These are phyloP conservation scores for Pyrocoelia pectoralis DNA, from an alignment of 2,888 invertebrate species.

Conservation along the genomic window DNA sequence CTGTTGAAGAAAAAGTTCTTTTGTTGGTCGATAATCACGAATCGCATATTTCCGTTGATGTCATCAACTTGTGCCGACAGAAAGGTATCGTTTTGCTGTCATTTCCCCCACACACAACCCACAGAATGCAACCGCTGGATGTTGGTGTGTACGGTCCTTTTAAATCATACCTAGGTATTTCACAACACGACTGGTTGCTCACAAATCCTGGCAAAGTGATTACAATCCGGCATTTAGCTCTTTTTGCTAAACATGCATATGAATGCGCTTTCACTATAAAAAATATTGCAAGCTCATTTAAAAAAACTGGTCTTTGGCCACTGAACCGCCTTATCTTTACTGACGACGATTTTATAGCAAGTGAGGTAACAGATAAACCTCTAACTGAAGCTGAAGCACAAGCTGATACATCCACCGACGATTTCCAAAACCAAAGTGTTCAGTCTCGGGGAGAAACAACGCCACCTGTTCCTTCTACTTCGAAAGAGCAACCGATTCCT, in stretches of 20 bases:
- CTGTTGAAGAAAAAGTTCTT: constrained; percentile 35
- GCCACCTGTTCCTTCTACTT: no score
- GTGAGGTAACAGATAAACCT: constrained; percentile 12
- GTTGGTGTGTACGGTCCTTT: constrained; percentile 30
- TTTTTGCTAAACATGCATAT: constrained; percentile 24
- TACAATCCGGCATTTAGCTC: constrained; percentile 25
- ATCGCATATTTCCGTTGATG: constrained; percentile 19
- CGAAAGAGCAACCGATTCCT: no score
- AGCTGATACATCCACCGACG: no score
- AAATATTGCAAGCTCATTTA: constrained; percentile 22
- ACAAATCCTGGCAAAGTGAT: constrained; percentile 22
- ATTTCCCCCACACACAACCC: constrained; percentile 29
- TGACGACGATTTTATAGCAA: constrained; percentile 18
- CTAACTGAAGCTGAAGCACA: neutral
- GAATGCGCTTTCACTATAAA: constrained; percentile 25
- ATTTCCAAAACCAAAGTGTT: no score
- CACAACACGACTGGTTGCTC: constrained; percentile 26
- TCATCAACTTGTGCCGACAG: constrained; percentile 45
- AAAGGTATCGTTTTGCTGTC: constrained; percentile 44
- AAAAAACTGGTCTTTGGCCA: constrained; percentile 28
- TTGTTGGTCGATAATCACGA: constrained; percentile 31
- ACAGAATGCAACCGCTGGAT: constrained; percentile 31
- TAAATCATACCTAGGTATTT: constrained; percentile 23
- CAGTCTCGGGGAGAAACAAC: no score
- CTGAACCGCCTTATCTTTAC: constrained; percentile 17